Base-by-base conservation (phyloP, 2,113 vertebrate genomes). In the Narcine bancroftii region DNA sequence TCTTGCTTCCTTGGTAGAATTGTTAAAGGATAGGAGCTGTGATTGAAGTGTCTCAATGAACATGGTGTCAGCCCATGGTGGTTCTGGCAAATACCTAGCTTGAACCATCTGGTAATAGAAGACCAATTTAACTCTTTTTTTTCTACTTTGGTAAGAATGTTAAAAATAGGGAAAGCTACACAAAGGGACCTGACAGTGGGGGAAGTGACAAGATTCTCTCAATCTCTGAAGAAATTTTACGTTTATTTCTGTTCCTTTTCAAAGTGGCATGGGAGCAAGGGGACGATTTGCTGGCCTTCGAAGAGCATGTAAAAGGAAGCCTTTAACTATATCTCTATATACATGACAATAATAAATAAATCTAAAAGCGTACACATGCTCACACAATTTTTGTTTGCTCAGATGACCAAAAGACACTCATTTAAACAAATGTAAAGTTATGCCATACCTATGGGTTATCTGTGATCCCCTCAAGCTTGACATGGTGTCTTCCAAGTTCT, bases 401-500 rank as follows among this genome's bases (percentile, higher is more conserved):
- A 42, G 66, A 63, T 29, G 19, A 87, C n/a, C n/a, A 36, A 36
- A 91, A 45, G 42, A 33, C 72, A 89, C 92, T 72, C 77, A 36
- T 53, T 21, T 60, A 91, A 42, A 75, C 7, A 89, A 66, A 89
- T 24, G 36, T 10, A 89, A 65, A 77, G 39, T 77, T 26, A 69
- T 69, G 4, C 17, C 93, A 95, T 93, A 99, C 98, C 98, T 99
- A 96, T 99, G 98, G 93, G 96, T 96, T 91, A 99, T 97, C 94
- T 98, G 97, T 71, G 97, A 98, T 75, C 98, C 98, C 93, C 97
- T 96, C 83, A 99, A 95, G 94, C 98, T 99, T 93, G 97, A 98
- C 98, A 99, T 99, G 93, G 98, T 99, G 93, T 99, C 98, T 93
- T 99, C 98, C 95, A 99, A 95, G 95, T 99, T 99, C 94, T 99